Evolutionary conservation across 1,140 invertebrate genomes (phyloP), one percentile per base, ranked within the genome.

Genomic region (Drosophila littoralis): DNA sequence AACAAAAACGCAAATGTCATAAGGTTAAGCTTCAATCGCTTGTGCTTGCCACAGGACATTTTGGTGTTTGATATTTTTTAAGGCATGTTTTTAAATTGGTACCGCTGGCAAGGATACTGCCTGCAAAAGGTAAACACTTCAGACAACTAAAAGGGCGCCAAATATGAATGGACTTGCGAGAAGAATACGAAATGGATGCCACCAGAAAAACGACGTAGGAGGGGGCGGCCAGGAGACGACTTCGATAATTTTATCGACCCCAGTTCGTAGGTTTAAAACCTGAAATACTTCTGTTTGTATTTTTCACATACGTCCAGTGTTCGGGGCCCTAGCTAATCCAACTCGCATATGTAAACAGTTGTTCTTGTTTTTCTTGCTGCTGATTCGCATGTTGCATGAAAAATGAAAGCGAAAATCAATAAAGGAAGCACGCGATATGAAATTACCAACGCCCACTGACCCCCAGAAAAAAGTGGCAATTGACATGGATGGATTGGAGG

Each of bases 391-490:
- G 83, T 61, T 58, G 73, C 84, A 90, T 89, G 84, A 89, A 89
- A 88, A 89, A 89, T 80, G 85, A 89, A 89, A 89, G 85, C 85
- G 85, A 89, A 89, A 89, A 89, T 89, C 84, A 89, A 89, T 89
- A 89, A 81, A 59, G 45, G 54, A 73, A 71, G 77, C 84, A 89
- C 84, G 84, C 85, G 84, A 89, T 89, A 65, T 68, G 43, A 59
- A 89, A 77, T 71, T 67, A 73, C 65, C 38, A 61, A 51, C 60
- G 32, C 60, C 61, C 63, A 54, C 55, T 73, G 70, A 73, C 70
- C 64, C 64, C 70, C 48, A 17, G 60, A 40, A 65, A 36, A 55
- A 55, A 17, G n/a, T 50, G 9, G 57, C 32, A 15, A 52, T 35
- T 15, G 33, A 15, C 22, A 32, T 43, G 12, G 42, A 70, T 22